These are phyloP conservation scores for Noctua comes DNA, from an alignment of 2,888 invertebrate species.

Conservation along the genomic window DNA sequence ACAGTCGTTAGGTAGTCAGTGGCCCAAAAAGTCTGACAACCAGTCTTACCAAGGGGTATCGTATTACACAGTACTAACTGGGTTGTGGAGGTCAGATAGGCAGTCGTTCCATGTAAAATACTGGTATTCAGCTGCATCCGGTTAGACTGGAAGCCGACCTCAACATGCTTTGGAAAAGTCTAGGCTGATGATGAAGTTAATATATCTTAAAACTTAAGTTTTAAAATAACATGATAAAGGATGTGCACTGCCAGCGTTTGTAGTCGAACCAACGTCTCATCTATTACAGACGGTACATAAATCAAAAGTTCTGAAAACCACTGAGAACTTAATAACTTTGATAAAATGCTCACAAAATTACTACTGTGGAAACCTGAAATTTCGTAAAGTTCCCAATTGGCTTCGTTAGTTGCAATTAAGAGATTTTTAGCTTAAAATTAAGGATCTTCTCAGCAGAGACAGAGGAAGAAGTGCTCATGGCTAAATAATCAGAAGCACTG, in stretches of 20 bases:
- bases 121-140: no score
- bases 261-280: conserved; percentile 44
- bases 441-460: no score
- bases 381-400: conserved; percentile 14
- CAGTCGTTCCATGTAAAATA: no score
- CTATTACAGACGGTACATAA: conserved; percentile 54
- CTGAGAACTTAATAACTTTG: conserved; percentile 55
- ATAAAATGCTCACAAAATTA: conserved; percentile 45
- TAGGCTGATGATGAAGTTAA: neutral
- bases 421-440: neutral
- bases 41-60: no score
- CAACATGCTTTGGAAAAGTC: no score
- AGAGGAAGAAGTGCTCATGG: no score
- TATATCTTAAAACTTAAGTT: conserved; percentile 8
- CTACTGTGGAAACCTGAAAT: conserved; percentile 21
- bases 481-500: neutral
- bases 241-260: conserved; percentile 20
- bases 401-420: neutral
- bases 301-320: conserved; percentile 59
- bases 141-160: no score
- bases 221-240: conserved; percentile 45
- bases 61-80: no score
- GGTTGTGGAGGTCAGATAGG: no score
- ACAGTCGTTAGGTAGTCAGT: no score
- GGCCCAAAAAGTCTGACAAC: no score